These are phyloP conservation scores for Myiotriccus ornatus DNA, from an alignment of 2,797 vertebrate genomes.

Conservation along the genomic window DNA sequence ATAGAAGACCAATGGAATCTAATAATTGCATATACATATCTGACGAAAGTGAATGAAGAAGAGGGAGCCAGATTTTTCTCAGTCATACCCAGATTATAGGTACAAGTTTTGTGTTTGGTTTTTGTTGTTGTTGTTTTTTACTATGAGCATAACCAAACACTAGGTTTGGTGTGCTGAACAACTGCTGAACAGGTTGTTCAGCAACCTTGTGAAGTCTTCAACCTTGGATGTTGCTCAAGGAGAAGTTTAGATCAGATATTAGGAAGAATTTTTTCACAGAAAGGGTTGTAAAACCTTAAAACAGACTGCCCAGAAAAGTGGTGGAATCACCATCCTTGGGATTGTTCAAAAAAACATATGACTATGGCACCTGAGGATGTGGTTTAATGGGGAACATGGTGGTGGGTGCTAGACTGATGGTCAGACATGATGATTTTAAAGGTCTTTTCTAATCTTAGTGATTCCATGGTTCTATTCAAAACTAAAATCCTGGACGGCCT, in stretches of 20 bases:
- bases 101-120: not conserved
- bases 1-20: not conserved
- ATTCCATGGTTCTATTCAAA: not conserved
- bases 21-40: not conserved
- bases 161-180: too few relatives aligned
- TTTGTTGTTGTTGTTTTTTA: not conserved
- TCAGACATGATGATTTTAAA: not conserved
- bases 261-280: not conserved
- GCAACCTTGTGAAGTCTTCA: not conserved
- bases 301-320: not conserved
- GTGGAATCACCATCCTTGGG: not conserved
- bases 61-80: not conserved
- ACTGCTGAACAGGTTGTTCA: not conserved
- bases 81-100: not conserved
- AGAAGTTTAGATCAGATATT: not conserved
- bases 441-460: not conserved
- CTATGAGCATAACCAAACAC: rapidly evolving
- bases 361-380: not conserved
- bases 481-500: not conserved
- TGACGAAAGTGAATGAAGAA: not conserved
- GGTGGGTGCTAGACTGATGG: not conserved
- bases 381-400: not conserved
- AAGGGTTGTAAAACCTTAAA: not conserved
- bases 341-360: not conserved
- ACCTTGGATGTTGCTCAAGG: too few relatives aligned